A percentile compares a stretch with the other conserved stretches of the same genome.
Conservation (phyloP, 2,888 invertebrate species). For the Machimus atricapillus region DNA sequence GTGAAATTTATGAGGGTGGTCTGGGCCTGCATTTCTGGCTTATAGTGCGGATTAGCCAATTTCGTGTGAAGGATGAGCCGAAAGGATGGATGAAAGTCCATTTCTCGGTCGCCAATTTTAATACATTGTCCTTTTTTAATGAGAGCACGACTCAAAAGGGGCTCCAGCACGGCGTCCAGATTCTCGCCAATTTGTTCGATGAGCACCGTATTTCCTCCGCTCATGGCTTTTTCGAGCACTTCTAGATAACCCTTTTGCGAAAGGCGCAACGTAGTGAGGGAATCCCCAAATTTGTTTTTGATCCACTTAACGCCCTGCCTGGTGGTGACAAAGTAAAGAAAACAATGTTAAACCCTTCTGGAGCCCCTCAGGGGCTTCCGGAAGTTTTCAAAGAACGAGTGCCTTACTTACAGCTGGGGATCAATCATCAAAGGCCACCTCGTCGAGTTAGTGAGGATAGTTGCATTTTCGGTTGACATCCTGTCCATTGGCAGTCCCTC, state of each 20-base stretch:
- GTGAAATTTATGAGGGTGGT: slow-evolving; percentile 96
- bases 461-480: slow-evolving; percentile 96
- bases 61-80: slow-evolving; percentile 91
- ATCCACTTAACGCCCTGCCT: slow-evolving; percentile 95
- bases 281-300: slow-evolving; percentile 80
- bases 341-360: background rate
- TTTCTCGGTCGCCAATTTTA: slow-evolving; percentile 90
- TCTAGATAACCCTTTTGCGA: slow-evolving; percentile 86
- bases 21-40: slow-evolving; percentile 97
- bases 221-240: slow-evolving; percentile 77
- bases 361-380: background rate
- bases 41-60: slow-evolving; percentile 94
- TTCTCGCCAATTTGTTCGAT: slow-evolving; percentile 91
- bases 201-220: slow-evolving; percentile 77
- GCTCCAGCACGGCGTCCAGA: slow-evolving; percentile 92
- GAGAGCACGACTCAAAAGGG: slow-evolving; percentile 85
- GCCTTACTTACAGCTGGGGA: slow-evolving; percentile 75
- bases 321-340: slow-evolving; percentile 50
- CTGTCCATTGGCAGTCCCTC: slow-evolving; percentile 91
- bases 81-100: slow-evolving; percentile 85
- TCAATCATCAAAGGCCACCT: slow-evolving; percentile 97
- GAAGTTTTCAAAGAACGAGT: background rate
- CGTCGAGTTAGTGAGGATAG: slow-evolving; percentile 87
- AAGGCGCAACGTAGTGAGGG: slow-evolving; percentile 76
- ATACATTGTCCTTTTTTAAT: slow-evolving; percentile 84